Evolutionary conservation across 2,888 invertebrate species (phyloP), one percentile per base, ranked within the genome.

Genomic region (Acrobasis consociella): DNA sequence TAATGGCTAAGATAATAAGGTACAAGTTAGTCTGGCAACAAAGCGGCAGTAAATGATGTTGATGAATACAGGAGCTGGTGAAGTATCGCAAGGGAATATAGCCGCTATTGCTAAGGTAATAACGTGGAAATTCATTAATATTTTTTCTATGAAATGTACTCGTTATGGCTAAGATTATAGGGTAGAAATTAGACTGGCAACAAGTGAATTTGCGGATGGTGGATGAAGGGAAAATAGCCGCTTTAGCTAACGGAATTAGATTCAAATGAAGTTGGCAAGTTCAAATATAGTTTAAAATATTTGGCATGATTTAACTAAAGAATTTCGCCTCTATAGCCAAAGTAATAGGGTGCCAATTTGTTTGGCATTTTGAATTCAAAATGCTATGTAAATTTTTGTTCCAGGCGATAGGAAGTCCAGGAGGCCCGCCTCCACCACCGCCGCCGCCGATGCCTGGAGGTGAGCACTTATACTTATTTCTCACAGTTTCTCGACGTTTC

Each of bases 311-410:
- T 82, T 87, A 74, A 83, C 78, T 93, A 83, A 76, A 76, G 69
- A 89, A 94, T 86, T 74, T 95, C 86, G 72, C 94, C 78, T 66
- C 95, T 93, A 69, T 94, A 87, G 93, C 95, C 93, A 58, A 93
- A 93, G 67, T 93, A 67, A 65, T 49, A 51, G 5, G 51, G 49
- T 37, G 38, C 9, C 31, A 11, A 53, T 15, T 55, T 38, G n/a
- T 55, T 17, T 10, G 42, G 10, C 39, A 9, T 56, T 22, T 22
- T 22, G 3, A 22, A 31, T 2, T 31, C 0, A 31, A 31, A 31
- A 31, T 31, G 31, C 5, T 7, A 31, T 31, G 31, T 31, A 2
- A 51, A n/a, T 13, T 42, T 38, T 38, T 61, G 51, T 39, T 42
- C 0, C 76, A 92, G 92, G 86, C 76, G 0, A 91, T 92, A 37